Evolutionary conservation across 2,888 invertebrate genomes (phyloP).

Genomic region (Xestia ashworthii): DNA sequence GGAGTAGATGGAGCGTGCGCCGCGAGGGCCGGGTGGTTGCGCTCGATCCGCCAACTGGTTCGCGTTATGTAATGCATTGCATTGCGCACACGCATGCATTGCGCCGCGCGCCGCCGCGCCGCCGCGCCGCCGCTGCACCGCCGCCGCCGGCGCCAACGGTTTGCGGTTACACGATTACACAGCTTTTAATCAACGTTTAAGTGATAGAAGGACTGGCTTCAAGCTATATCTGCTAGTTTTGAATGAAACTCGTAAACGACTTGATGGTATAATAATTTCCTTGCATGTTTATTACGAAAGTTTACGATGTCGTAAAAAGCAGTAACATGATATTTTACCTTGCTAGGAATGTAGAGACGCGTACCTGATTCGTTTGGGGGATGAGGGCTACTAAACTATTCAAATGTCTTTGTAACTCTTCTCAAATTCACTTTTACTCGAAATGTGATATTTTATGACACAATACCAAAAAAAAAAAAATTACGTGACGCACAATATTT

Average conservation of each 20-base stretch:
- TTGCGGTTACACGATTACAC: constrained; percentile 74
- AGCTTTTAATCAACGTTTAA: constrained; percentile 69
- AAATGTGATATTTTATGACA: constrained; percentile 60
- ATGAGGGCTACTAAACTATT: constrained; percentile 64
- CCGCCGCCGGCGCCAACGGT: constrained; percentile 73
- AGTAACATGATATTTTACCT: constrained; percentile 71
- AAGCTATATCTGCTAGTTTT: constrained; percentile 17
- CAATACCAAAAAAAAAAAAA: background rate
- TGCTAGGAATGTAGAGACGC: constrained; percentile 63
- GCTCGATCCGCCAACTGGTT: constrained; percentile 78
- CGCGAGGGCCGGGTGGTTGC: constrained; percentile 63
- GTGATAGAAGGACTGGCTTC: constrained; percentile 42
- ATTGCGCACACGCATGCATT: constrained; percentile 67
- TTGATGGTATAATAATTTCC: constrained; percentile 30
- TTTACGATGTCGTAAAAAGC: constrained; percentile 65
- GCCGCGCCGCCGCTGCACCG: constrained; percentile 54
- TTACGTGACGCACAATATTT: constrained; percentile 13
- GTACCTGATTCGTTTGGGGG: constrained; percentile 64
- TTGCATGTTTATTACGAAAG: constrained; percentile 33
- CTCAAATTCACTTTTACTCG: constrained; percentile 47
- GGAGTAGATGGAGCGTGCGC: constrained; percentile 56
- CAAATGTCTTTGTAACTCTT: constrained; percentile 62
- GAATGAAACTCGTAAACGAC: constrained; percentile 27
- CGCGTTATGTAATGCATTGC: constrained; percentile 82
- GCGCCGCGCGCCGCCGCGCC: constrained; percentile 49